Evolutionary conservation across 2,113 vertebrate species (phyloP), one percentile per base, ranked within the genome.

Genomic region (Hyperoodon ampullatus): DNA sequence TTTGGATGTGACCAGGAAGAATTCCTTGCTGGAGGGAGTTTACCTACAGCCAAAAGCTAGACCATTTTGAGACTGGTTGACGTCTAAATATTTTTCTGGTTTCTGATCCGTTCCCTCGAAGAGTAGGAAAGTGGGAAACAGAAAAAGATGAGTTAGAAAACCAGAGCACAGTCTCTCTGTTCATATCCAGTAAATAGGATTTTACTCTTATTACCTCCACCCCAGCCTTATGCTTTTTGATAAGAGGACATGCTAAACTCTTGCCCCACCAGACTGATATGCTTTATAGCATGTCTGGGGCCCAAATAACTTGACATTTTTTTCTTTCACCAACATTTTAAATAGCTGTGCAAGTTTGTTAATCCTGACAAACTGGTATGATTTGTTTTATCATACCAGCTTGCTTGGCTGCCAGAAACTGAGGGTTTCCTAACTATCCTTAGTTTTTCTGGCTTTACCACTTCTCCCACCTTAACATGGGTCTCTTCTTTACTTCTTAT

Each of bases 351-450:
- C 16, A 80, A 87, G 28, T 96, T 90, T 92, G 66, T 84, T 96
- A 92, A 93, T 96, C 44, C 77, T 88, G 80, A 86, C n/a, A 92
- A 78, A 95, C n/a, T 90, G 61, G 65, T 95, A 33, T 83, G 88
- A 94, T 88, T 96, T 96, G 35, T 91, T 87, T 91, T 96, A 96
- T 96, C 89, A 74, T 96, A 95, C 95, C 89, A 78, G 55, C 47
- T 96, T 23, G 39, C 21, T 72, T 65, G 68, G 6, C 72, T 96
- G 74, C 68, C 78, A 95, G 90, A 95, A 96, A 77, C 47, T 65
- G 58, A 78, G 72, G 6, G 16, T 84, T 93, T 95, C 77, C 90
- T 74, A 70, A 63, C 50, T 85, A 19, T 77, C 16, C 55, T 92
- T 93, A 86, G 21, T 61, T 88, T 87, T 74, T 92, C 68, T 71